These are phyloP conservation scores for Boloria selene DNA, from an alignment of 2,888 invertebrate genomes.

Conservation along the genomic window DNA sequence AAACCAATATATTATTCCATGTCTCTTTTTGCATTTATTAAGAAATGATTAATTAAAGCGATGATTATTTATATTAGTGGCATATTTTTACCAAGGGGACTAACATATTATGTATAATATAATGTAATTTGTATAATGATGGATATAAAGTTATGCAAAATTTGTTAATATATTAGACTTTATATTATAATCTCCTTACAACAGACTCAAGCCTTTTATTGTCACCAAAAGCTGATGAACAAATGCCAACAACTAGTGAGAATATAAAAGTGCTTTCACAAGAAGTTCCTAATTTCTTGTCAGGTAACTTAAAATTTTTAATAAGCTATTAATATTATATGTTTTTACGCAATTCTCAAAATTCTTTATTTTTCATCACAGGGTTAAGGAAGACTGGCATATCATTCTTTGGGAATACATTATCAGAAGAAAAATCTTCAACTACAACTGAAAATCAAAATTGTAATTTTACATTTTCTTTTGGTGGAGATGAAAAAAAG, in stretches of 20 bases:
- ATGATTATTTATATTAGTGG: too few species aligned
- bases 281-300: constrained; percentile 67
- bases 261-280: constrained; percentile 54
- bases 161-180: not conserved
- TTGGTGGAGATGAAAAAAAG: constrained; percentile 66
- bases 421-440: constrained; percentile 49
- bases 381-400: constrained; percentile 65
- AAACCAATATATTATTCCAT: too few species aligned
- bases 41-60: too few species aligned
- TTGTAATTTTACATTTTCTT: constrained; percentile 66
- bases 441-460: constrained; percentile 47
- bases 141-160: too few species aligned
- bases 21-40: too few species aligned
- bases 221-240: constrained; percentile 68
- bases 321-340: constrained; percentile 2
- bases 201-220: constrained; percentile 68
- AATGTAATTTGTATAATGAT: too few species aligned
- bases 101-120: too few species aligned
- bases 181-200: constrained; percentile 33
- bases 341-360: constrained; percentile 10
- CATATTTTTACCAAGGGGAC: too few species aligned
- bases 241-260: constrained; percentile 42
- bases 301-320: constrained; percentile 50
- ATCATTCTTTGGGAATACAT: constrained; percentile 60
- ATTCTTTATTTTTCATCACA: constrained; percentile 42